Evolutionary conservation across 1,140 invertebrate genomes (phyloP).

Genomic region (Euglossa dilemma): DNA sequence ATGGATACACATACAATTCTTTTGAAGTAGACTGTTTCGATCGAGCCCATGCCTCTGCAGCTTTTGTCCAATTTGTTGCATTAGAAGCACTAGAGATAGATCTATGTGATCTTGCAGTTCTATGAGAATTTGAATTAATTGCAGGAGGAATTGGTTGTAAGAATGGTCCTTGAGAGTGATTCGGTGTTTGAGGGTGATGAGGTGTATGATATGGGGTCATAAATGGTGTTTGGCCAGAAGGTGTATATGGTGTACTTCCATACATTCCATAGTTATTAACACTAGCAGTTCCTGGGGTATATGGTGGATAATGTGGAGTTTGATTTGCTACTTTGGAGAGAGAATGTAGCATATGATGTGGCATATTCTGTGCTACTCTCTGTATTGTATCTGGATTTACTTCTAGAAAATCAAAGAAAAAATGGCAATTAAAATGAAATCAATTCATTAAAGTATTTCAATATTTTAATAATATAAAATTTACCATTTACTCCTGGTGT

Average conservation of each 20-base stretch:
- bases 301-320: conserved; percentile 85
- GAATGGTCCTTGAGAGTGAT: conserved; percentile 82
- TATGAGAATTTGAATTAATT: conserved; percentile 81
- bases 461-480: conserved; percentile 11
- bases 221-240: conserved; percentile 94
- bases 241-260: conserved; percentile 89
- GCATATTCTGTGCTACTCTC: conserved; percentile 88
- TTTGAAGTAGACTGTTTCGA: conserved; percentile 67
- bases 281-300: conserved; percentile 84
- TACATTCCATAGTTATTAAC: conserved; percentile 75
- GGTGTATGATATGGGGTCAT: conserved; percentile 91
- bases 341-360: conserved; percentile 88
- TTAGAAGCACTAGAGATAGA: conserved; percentile 77
- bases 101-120: conserved; percentile 79
- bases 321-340: conserved; percentile 87
- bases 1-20: conserved; percentile 71
- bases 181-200: conserved; percentile 83
- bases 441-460: background rate
- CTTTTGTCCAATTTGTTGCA: conserved; percentile 91
- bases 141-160: conserved; percentile 83
- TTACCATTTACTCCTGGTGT: conserved; percentile 83
- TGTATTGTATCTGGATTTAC: conserved; percentile 89
- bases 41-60: conserved; percentile 92
- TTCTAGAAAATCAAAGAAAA: conserved; percentile 67
- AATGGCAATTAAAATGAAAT: background rate